These are phyloP conservation scores for Diadromus collaris DNA, from an alignment of 2,888 invertebrate genomes.

Conservation along the genomic window DNA sequence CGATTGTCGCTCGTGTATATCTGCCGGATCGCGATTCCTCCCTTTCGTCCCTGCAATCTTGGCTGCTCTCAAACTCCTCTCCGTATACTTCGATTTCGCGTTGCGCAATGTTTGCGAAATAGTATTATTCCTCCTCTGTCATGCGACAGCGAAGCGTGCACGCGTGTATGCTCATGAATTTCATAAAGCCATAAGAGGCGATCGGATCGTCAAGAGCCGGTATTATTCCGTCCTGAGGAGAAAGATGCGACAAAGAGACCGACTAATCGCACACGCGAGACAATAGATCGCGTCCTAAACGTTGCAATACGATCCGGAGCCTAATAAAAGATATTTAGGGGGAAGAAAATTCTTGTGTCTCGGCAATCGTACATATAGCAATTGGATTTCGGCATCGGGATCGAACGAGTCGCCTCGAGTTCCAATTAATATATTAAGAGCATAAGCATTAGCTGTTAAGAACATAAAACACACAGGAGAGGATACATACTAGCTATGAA, in stretches of 20 bases:
- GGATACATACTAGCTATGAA: too few species aligned
- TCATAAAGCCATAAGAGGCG: conserved; percentile 22
- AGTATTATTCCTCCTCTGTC: conserved; percentile 32
- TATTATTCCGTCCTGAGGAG: conserved; percentile 24
- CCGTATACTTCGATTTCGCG: conserved; percentile 38
- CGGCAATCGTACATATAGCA: not conserved
- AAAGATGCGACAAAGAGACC: conserved; percentile 37
- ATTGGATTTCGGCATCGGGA: not conserved
- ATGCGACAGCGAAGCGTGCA: not conserved
- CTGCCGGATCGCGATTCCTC: conserved; percentile 22
- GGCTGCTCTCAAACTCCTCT: conserved; percentile 25
- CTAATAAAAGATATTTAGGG: not conserved
- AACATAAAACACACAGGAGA: too few species aligned
- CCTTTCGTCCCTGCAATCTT: conserved; percentile 11
- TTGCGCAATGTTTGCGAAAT: conserved; percentile 49
- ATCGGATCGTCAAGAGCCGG: conserved; percentile 21
- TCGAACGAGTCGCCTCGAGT: not conserved
- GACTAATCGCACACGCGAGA: conserved; percentile 22
- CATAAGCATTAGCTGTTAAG: too few species aligned
- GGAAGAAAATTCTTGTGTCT: not conserved
- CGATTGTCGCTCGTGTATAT: conserved; percentile 57
- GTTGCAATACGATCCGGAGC: not conserved
- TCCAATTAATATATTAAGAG: not conserved
- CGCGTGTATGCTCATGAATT: conserved; percentile 19
- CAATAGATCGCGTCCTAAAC: conserved; percentile 7